Conservation (phyloP, 2,888 invertebrate genomes). For the Drosophila gaucha region DNA sequence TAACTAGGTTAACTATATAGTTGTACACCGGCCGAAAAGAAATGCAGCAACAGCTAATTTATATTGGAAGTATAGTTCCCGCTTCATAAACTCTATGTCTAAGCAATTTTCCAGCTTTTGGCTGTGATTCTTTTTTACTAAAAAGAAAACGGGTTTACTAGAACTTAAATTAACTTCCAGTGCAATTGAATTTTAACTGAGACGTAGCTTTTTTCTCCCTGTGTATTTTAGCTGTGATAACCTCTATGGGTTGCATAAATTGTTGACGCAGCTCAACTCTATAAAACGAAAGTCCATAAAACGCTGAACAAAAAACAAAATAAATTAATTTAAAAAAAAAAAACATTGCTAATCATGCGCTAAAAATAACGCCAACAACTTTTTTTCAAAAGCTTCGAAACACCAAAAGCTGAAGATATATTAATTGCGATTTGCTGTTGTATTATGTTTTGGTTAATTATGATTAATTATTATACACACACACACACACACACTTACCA, state of each 20-base stretch:
- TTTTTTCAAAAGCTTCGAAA: conserved; percentile 51
- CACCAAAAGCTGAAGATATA: conserved; percentile 38
- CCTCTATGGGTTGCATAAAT: conserved; percentile 60
- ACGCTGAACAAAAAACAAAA: conserved; percentile 40
- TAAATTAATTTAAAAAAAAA: conserved; percentile 11
- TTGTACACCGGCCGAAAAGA: background rate
- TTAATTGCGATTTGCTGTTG: conserved; percentile 28
- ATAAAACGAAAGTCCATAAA: conserved; percentile 61
- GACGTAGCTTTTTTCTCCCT: background rate
- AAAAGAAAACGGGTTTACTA: background rate
- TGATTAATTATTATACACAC: conserved; percentile 64
- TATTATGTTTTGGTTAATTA: conserved; percentile 64
- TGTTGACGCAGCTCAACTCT: conserved; percentile 42
- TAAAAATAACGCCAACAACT: conserved; percentile 71
- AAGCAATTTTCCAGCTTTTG: background rate
- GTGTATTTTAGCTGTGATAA: conserved; percentile 52
- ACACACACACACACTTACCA: conserved; percentile 88
- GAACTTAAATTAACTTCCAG: background rate
- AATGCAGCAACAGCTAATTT: background rate
- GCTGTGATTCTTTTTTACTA: background rate
- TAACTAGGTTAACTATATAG: conserved; percentile 45
- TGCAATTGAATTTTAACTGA: background rate
- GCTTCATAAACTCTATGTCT: too few relatives aligned
- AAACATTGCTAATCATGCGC: conserved; percentile 70
- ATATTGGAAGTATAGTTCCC: too few relatives aligned